These are phyloP conservation scores for Xerus rutilus DNA, from an alignment of 2,797 vertebrate genomes.

Conservation along the genomic window DNA sequence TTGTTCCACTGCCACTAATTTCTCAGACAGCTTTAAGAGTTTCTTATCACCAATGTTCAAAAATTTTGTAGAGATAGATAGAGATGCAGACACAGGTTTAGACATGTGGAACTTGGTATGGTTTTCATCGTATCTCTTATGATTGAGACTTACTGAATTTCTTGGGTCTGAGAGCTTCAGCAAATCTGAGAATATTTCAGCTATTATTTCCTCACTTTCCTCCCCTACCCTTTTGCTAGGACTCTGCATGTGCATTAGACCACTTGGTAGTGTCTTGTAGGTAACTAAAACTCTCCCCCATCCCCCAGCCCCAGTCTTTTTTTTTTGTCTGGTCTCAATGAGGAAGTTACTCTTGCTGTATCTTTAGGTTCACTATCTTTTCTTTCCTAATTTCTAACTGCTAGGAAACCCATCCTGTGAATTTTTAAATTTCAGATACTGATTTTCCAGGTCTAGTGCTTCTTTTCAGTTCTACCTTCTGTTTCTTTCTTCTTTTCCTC, in stretches of 20 bases:
- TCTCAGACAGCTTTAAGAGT: neutral
- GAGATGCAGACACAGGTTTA: neutral
- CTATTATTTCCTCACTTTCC: neutral
- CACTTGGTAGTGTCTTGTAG: no score
- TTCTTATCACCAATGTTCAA: neutral
- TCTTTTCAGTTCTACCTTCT: neutral
- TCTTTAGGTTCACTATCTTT: neutral
- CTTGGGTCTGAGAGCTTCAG: neutral
- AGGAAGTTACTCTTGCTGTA: neutral
- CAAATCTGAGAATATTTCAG: neutral
- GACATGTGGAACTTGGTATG: neutral
- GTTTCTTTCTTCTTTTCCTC: neutral
- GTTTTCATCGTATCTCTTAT: neutral
- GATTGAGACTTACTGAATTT: neutral
- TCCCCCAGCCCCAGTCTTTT: no score
- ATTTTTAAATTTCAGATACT: neutral
- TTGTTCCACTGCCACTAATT: neutral
- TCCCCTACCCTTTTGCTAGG: neutral
- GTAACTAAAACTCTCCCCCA: neutral
- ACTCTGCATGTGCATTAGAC: neutral
- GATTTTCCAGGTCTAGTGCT: neutral
- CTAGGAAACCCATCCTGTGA: neutral
- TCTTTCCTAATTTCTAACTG: neutral
- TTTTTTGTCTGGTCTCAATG: neutral
- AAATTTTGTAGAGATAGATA: neutral